These are phyloP conservation scores for Poliocrania exsul DNA, from an alignment of 2,797 vertebrate genomes.

Conservation along the genomic window DNA sequence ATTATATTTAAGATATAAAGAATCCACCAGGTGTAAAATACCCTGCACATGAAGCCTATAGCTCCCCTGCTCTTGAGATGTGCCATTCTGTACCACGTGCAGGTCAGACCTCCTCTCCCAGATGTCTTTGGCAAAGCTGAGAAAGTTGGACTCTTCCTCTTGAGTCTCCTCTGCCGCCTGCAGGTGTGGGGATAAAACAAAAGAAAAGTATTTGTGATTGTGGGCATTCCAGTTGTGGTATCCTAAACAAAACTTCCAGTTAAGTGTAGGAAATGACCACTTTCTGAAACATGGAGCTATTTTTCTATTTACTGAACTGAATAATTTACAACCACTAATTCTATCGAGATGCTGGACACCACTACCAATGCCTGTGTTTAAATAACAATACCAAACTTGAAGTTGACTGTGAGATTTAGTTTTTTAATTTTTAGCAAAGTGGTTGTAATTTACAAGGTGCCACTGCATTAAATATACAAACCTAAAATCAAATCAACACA, in stretches of 20 bases:
- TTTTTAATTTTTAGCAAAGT: background rate
- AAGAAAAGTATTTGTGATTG: background rate
- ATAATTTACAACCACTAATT: background rate
- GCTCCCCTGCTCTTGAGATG: background rate
- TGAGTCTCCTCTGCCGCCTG: background rate
- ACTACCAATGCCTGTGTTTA: background rate
- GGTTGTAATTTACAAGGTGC: background rate
- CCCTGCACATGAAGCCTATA: fast-evolving
- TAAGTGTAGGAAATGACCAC: background rate
- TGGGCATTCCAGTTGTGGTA: background rate
- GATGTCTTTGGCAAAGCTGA: background rate
- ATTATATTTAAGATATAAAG: background rate
- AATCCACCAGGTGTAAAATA: background rate
- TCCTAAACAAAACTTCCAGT: background rate
- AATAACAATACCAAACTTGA: background rate
- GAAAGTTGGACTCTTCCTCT: background rate
- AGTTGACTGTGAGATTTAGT: background rate
- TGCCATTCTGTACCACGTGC: fast-evolving
- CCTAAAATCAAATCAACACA: background rate
- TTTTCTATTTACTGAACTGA: background rate
- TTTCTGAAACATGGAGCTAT: background rate
- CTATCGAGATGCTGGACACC: background rate
- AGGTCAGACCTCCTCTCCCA: background rate
- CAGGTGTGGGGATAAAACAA: background rate
- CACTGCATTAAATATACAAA: background rate